Evolutionary conservation across 2,888 invertebrate species (phyloP).

Genomic region (Anodontia alba): DNA sequence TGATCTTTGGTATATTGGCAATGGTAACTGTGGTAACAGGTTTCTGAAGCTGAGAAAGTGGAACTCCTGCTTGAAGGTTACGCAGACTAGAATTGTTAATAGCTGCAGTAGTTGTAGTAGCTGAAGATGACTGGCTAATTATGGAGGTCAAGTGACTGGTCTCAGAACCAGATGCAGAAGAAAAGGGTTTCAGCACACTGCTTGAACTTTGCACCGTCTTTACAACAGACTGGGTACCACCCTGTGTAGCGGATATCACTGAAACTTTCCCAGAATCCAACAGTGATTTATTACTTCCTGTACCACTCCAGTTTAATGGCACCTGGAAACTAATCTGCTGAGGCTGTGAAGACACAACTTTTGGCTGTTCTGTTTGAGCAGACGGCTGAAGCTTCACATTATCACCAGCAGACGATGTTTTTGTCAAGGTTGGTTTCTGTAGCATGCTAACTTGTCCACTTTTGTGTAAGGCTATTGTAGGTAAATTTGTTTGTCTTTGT

Average conservation of each 20-base stretch:
- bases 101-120: background rate
- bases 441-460: slow-evolving; percentile 1
- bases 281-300: slow-evolving; percentile 38
- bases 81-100: background rate
- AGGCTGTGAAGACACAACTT: background rate
- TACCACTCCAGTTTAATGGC: slow-evolving; percentile 50
- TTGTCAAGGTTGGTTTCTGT: background rate
- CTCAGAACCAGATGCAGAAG: background rate
- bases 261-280: slow-evolving; percentile 1
- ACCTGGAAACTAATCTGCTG: slow-evolving; percentile 51
- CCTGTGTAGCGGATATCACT: background rate
- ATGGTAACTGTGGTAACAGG: background rate
- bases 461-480: background rate
- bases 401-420: background rate
- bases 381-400: background rate
- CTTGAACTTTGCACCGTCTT: background rate
- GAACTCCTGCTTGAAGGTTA: background rate
- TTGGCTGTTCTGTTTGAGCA: background rate
- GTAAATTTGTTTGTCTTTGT: background rate
- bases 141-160: background rate
- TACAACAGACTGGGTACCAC: background rate
- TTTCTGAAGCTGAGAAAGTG: background rate
- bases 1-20: background rate
- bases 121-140: background rate
- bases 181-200: background rate